Conservation (phyloP, 2,888 invertebrate genomes). For the Monochamus alternatus region DNA sequence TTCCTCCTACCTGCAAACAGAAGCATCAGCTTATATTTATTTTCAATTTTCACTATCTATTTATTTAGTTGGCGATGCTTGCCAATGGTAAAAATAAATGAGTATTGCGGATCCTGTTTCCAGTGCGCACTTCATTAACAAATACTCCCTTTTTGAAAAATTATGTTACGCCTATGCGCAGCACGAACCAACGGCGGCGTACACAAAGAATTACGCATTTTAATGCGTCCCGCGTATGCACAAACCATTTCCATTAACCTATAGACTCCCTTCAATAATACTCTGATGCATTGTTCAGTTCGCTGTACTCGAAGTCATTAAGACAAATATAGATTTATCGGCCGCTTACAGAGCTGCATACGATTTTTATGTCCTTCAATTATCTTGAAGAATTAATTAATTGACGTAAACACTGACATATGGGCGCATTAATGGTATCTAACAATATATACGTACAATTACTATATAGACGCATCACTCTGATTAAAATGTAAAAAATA, state of each 20-base stretch:
- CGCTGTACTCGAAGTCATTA: slow-evolving; percentile 11
- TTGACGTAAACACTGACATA: neutral
- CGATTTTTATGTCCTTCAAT: slow-evolving; percentile 22
- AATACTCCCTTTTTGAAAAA: neutral
- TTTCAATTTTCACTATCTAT: too few relatives aligned
- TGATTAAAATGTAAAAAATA: too few relatives aligned
- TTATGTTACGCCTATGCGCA: slow-evolving; percentile 54
- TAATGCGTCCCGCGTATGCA: slow-evolving; percentile 56
- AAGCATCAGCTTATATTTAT: too few relatives aligned
- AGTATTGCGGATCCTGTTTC: too few relatives aligned
- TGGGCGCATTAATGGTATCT: neutral
- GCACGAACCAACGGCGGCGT: slow-evolving; percentile 56
- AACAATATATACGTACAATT: too few relatives aligned
- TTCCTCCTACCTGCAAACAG: too few relatives aligned
- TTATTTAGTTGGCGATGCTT: too few relatives aligned
- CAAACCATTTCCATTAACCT: slow-evolving; percentile 39
- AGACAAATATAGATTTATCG: slow-evolving; percentile 26
- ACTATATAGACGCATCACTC: too few relatives aligned
- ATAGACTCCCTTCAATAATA: slow-evolving; percentile 32
- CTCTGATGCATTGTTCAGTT: slow-evolving; percentile 33
- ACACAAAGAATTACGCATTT: slow-evolving; percentile 60
- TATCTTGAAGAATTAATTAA: slow-evolving; percentile 4
- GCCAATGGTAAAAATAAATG: too few relatives aligned
- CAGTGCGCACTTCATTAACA: too few relatives aligned
- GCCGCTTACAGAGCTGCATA: slow-evolving; percentile 6